These are phyloP conservation scores for Melinaea marsaeus DNA, from an alignment of 2,888 invertebrate species.

Conservation along the genomic window DNA sequence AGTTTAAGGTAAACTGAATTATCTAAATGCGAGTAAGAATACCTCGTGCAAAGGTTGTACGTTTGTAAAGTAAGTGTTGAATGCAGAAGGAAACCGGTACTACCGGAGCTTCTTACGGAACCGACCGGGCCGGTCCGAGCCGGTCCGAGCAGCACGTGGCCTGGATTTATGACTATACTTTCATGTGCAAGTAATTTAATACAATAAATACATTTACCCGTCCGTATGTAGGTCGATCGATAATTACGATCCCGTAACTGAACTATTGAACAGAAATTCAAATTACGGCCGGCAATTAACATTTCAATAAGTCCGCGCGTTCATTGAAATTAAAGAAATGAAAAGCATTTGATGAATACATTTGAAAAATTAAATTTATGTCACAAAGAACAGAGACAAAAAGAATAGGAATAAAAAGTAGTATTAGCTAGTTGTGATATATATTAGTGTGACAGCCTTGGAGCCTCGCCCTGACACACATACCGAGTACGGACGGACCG, in stretches of 20 bases:
- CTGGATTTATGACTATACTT: constrained; percentile 13
- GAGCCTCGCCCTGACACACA: constrained; percentile 57
- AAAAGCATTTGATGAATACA: too few relatives aligned
- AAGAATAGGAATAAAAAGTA: neutral
- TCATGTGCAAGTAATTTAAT: too few relatives aligned
- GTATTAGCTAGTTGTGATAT: neutral
- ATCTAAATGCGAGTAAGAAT: too few relatives aligned
- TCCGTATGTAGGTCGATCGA: too few relatives aligned
- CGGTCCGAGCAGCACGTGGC: constrained; percentile 23
- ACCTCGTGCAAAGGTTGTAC: neutral
- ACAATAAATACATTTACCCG: too few relatives aligned
- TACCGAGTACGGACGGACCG: constrained; percentile 47
- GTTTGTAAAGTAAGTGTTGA: constrained; percentile 15
- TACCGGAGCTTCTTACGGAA: constrained; percentile 28
- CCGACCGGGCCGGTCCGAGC: constrained; percentile 27
- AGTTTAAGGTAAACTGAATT: too few relatives aligned
- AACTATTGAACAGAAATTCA: too few relatives aligned
- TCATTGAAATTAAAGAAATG: too few relatives aligned
- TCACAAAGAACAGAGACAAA: too few relatives aligned
- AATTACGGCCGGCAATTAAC: too few relatives aligned
- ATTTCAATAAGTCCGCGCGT: too few relatives aligned
- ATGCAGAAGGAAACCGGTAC: constrained; percentile 23
- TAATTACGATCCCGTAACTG: neutral
- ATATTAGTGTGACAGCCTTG: constrained; percentile 40
- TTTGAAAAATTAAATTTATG: too few relatives aligned